Conservation (phyloP, 2,888 invertebrate genomes). For the Drosophila rellima region DNA sequence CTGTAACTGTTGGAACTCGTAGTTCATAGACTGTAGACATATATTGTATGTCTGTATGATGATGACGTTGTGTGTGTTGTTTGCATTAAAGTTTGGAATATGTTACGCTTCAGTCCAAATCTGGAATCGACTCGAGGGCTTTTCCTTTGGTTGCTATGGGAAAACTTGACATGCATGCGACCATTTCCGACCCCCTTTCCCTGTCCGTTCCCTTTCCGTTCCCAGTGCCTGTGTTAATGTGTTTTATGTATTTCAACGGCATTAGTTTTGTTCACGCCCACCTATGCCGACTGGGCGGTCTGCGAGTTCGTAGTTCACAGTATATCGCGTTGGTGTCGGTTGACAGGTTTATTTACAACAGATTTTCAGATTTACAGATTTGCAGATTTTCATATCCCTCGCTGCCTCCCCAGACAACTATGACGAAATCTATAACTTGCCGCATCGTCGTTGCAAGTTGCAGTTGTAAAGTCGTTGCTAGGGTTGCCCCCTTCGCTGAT, state of each 20-base stretch:
- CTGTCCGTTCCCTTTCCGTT: constrained; percentile 58
- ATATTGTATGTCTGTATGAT: constrained; percentile 5
- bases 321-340: constrained; percentile 72
- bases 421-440: constrained; percentile 83
- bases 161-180: constrained; percentile 63
- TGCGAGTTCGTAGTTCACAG: constrained; percentile 70
- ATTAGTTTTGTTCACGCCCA: constrained; percentile 77
- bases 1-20: constrained; percentile 25
- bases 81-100: constrained; percentile 59
- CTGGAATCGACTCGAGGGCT: constrained; percentile 59
- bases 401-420: constrained; percentile 48
- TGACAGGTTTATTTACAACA: constrained; percentile 80
- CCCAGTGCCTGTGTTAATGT: constrained; percentile 76
- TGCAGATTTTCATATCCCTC: constrained; percentile 34
- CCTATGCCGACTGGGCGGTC: constrained; percentile 56
- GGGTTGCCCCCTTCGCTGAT: constrained; percentile 25
- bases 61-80: constrained; percentile 54
- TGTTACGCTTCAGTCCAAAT: constrained; percentile 65
- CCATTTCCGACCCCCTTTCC: constrained; percentile 79
- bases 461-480: constrained; percentile 40
- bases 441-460: constrained; percentile 57
- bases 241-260: constrained; percentile 79
- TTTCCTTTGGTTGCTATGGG: constrained; percentile 54
- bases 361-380: constrained; percentile 54
- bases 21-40: constrained; percentile 31